These are phyloP conservation scores for Horisme vitalbata DNA, from an alignment of 2,888 invertebrate species.

Conservation along the genomic window DNA sequence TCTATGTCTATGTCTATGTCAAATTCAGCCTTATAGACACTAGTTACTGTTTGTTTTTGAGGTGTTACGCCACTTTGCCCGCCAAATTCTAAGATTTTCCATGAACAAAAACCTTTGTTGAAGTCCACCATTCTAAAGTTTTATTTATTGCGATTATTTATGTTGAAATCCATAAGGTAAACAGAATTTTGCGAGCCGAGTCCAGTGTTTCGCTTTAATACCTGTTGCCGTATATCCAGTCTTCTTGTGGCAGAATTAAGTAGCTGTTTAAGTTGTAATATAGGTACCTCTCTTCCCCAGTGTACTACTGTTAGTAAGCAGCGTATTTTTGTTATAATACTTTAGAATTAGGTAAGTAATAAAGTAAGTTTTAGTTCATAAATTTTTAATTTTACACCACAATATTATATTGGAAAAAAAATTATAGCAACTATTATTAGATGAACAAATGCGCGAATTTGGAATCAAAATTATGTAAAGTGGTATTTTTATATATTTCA, in stretches of 20 bases:
- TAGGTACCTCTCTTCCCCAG: constrained; percentile 10
- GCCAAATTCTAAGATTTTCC: too few species aligned
- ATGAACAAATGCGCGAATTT: constrained; percentile 64
- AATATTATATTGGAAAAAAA: constrained; percentile 49
- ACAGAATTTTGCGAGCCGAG: too few species aligned
- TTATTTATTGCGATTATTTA: too few species aligned
- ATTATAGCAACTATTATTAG: constrained; percentile 52
- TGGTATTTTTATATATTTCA: constrained; percentile 77
- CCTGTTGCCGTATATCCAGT: constrained; percentile 9
- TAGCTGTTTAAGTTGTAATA: constrained; percentile 7
- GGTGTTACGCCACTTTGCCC: too few species aligned
- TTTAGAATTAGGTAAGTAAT: constrained; percentile 45
- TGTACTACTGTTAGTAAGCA: constrained; percentile 31
- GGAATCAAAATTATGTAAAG: constrained; percentile 60
- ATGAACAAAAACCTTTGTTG: too few species aligned
- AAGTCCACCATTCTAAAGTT: too few species aligned
- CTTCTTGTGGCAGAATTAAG: constrained; percentile 2
- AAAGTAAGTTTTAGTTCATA: constrained; percentile 41
- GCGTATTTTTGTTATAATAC: constrained; percentile 54
- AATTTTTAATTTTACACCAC: constrained; percentile 42
- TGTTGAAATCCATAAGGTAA: too few species aligned
- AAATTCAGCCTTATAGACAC: constrained; percentile 49
- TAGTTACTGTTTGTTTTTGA: constrained; percentile 19
- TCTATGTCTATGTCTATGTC: too few species aligned
- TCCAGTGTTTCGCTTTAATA: too few species aligned